These are phyloP conservation scores for Marmota flaviventris DNA, from an alignment of 2,113 vertebrate species.

Conservation along the genomic window DNA sequence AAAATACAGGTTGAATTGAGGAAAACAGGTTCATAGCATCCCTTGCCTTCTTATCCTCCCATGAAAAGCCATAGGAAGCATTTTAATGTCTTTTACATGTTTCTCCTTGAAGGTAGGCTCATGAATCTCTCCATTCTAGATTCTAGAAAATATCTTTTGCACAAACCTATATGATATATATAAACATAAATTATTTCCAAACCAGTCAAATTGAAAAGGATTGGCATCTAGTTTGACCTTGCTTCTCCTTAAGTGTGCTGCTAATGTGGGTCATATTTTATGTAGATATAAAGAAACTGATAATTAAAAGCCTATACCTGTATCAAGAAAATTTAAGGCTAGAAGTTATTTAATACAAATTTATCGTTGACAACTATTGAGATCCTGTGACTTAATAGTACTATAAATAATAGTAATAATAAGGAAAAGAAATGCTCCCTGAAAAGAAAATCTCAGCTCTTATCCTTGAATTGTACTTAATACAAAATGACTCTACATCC, in stretches of 20 bases:
- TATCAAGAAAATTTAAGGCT: background rate
- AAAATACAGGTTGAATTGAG: background rate
- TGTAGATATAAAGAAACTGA: background rate
- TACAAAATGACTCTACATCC: background rate
- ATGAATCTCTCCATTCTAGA: background rate
- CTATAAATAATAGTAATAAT: slow-evolving; percentile 49
- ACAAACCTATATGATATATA: background rate
- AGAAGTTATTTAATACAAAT: background rate
- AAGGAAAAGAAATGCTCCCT: background rate
- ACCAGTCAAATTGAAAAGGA: background rate
- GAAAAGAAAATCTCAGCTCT: background rate
- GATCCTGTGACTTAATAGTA: slow-evolving; percentile 7
- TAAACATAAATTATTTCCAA: slow-evolving; percentile 17
- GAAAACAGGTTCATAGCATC: background rate
- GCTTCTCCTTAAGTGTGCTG: slow-evolving; percentile 15
- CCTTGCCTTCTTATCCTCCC: background rate
- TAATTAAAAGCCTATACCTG: slow-evolving; percentile 20
- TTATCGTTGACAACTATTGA: background rate
- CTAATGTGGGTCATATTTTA: background rate
- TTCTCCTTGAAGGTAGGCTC: background rate
- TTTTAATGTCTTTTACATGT: background rate
- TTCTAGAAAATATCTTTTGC: background rate
- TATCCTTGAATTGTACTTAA: background rate
- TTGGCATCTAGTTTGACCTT: background rate
- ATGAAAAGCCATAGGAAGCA: background rate